phyloP scores from a whole-genome alignment of 1,140 invertebrate genomes.

The Drosophila subpulchrella region DNA sequence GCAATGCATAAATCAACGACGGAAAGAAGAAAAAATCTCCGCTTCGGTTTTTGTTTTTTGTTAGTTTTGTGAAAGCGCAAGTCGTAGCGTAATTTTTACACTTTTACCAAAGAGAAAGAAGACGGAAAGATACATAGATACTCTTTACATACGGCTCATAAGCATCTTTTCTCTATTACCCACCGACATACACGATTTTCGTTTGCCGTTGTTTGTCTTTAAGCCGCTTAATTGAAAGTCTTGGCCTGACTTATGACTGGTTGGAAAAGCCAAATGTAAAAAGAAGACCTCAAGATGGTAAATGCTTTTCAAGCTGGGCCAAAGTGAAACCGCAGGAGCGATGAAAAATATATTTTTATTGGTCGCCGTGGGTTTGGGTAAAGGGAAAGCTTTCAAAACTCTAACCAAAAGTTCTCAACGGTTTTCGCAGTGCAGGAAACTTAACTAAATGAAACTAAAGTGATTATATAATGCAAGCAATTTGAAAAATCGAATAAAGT shows the following conservation, averaged over 20 bases:
- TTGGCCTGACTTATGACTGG: constrained; percentile 79
- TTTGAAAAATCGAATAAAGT: neutral
- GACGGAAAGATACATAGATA: constrained; percentile 39
- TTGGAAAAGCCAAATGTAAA: constrained; percentile 46
- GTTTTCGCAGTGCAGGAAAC: constrained; percentile 22
- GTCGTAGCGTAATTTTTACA: constrained; percentile 76
- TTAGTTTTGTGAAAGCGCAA: constrained; percentile 75
- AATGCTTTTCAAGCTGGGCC: constrained; percentile 19
- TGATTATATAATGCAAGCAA: constrained; percentile 7
- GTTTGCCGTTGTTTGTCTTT: constrained; percentile 55
- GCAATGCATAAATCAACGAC: constrained; percentile 56
- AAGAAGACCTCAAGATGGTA: constrained; percentile 19
- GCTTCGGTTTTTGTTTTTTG: constrained; percentile 32
- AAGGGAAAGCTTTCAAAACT: constrained; percentile 36
- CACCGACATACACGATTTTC: constrained; percentile 39
- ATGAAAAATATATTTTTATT: constrained; percentile 31
- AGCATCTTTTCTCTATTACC: constrained; percentile 71
- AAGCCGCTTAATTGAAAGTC: constrained; percentile 81
- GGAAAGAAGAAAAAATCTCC: constrained; percentile 44
- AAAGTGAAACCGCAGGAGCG: constrained; percentile 9
- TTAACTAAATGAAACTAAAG: constrained; percentile 15
- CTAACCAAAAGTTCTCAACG: neutral
- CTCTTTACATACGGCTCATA: constrained; percentile 57
- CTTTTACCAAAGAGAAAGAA: constrained; percentile 64
- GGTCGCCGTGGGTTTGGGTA: neutral